Base-by-base conservation (phyloP, 2,797 vertebrate species). In the Sorex maritimensis region DNA sequence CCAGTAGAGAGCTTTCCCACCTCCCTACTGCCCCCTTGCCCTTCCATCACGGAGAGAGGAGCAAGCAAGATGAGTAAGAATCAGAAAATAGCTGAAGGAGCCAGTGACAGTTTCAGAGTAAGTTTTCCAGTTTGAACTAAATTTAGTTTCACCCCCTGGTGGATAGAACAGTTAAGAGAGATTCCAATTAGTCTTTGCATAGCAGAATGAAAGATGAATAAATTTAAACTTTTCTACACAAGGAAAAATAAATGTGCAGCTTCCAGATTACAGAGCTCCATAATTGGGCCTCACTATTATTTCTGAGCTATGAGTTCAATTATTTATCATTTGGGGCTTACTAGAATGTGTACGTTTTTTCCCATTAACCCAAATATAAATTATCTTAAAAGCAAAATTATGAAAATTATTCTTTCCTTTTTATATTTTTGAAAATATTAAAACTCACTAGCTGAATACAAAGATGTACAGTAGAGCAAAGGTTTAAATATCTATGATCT, bases 401-500 rank as follows among this genome's bases (percentile, higher is more conserved):
- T 79, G 30, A 8, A 69, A 79, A 68, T 68, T 24, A 3, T 88
- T 81, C 72, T 92, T 90, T 80, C 38, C 15, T 30, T 44, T 71
- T 81, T 63, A 69, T 63, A n/a, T 41, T 85, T 90, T 84, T 69
- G 44, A 88, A 95, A 91, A 84, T 5, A 61, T 75, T 49, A 93
- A 74, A 88, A 71, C 30, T 49, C 67, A 14, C 74, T 55, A 55
- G 46, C 91, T 71, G 19, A 12, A 44, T 85, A 24, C 5, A 19
- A 34, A 87, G 72, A 44, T 68, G 11, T 58, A 68, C 17, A 21
- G 12, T 61, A 17, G 92, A 92, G 94, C 63, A 77, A 69, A 15
- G 34, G 6, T 28, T 83, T 88, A 82, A 44, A 61, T 41, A 77
- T 71, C 52, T 90, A 28, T 63, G 67, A 80, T 88, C 65, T 88